Base-by-base conservation (phyloP, 2,113 vertebrate species). In the Emydura subglobosa region DNA sequence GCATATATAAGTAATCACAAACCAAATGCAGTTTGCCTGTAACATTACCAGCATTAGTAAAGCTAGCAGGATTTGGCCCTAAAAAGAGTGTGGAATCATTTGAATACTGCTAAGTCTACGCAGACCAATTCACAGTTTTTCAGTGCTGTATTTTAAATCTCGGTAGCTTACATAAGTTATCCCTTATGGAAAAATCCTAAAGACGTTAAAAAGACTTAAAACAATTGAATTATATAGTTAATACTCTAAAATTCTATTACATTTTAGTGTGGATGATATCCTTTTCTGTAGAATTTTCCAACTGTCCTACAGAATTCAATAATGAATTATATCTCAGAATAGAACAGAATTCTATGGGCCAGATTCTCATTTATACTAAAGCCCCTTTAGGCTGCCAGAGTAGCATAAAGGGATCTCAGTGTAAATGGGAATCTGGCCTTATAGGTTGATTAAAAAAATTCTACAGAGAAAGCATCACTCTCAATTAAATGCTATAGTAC, bases 91-190 rank as follows among this genome's bases (percentile, higher is more conserved):
- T 39, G 39, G 72, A 74, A 42, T 24, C 21, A 74, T 24, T 74
- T 21, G 72, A 96, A 87, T 79, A 34, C 50, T 95, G 80, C 10
- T 65, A 89, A 79, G 39, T 65, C 34, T 88, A 95, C 82, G 50
- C 39, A 93, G 83, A n/a, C 65, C 39, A 89, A 92, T 89, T 95
- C 79, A 89, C 44, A 65, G 89, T 88, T 85, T 86, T 92, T 94
- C 78, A 85, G 25, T 83, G 54, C n/a, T 92, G 42, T 44, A 24
- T 42, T 74, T 42, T 24, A 42, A 74, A 74, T 74, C 39, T 65
- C 61, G 34, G 14, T 34, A 34, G 61, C n/a, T 74, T 74, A 4
- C 5, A 44, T 12, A 76, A 44, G 5, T 76, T 76, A 74, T 25
- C 11, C n/a, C 39, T 42, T 25, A 76, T 76, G 72, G 72, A 76